Percentiles rank a stretch among this genome's conserved stretches.
Conservation (phyloP, 35 echinoderm and acorn worm genomes). For the Lytechinus pictus region DNA sequence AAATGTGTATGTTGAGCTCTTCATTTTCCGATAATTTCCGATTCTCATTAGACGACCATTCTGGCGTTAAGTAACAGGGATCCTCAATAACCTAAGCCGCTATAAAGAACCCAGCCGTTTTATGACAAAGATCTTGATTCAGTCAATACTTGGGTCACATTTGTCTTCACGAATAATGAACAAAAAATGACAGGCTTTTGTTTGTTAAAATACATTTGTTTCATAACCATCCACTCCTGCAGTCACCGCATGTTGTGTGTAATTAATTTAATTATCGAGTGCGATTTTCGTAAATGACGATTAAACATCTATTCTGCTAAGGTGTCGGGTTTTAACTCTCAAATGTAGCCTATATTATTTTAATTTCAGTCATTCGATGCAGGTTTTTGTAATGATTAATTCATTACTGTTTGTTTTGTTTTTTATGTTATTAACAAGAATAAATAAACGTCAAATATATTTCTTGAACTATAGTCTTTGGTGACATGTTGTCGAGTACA, state of each 20-base stretch:
- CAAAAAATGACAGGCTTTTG: neutral
- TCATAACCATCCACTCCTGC: neutral
- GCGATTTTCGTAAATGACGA: too few species aligned
- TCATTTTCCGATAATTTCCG: constrained; percentile 50
- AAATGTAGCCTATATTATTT: too few species aligned
- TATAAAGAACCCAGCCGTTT: neutral
- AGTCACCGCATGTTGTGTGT: too few species aligned
- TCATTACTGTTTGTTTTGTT: neutral
- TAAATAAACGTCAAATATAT: neutral
- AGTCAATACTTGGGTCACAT: neutral
- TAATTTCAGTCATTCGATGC: neutral
- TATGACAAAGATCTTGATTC: neutral
- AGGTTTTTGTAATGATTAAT: neutral
- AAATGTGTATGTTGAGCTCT: constrained; percentile 42
- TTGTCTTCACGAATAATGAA: neutral
- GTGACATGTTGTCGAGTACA: neutral
- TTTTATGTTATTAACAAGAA: too few species aligned
- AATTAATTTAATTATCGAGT: too few species aligned
- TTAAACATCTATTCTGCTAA: too few species aligned
- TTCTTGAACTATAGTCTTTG: neutral
- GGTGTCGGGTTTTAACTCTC: too few species aligned
- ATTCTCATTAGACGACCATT: constrained; percentile 29
- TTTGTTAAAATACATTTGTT: neutral
- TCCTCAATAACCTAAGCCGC: neutral
- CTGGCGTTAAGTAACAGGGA: constrained; percentile 19